phyloP scores from a whole-genome alignment of 2,113 vertebrate species.

The Petaurus breviceps region DNA sequence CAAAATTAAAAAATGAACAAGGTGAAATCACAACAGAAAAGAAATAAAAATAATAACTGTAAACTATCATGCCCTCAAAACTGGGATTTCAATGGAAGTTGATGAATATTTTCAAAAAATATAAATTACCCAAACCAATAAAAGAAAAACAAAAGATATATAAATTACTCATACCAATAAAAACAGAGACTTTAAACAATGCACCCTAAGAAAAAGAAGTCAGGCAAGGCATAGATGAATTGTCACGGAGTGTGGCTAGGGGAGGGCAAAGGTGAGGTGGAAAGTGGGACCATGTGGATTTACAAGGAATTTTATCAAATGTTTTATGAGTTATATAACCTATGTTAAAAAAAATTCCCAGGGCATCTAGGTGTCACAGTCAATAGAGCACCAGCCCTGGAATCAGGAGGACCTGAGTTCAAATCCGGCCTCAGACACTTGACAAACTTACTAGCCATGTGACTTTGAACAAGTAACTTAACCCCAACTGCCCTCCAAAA shows the following conservation, averaged over 20 bases:
- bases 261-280: background rate
- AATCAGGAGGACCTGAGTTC: no score
- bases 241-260: background rate
- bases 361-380: no score
- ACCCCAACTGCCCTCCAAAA: no score
- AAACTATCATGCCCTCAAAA: background rate
- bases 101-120: background rate
- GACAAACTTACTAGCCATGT: no score
- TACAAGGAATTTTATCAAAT: background rate
- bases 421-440: no score
- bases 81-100: background rate
- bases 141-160: background rate
- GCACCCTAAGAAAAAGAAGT: background rate
- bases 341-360: background rate
- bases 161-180: background rate
- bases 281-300: background rate
- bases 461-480: no score
- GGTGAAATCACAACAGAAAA: background rate
- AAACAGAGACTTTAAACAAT: background rate
- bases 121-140: background rate
- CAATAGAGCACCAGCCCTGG: no score
- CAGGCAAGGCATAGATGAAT: background rate
- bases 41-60: background rate
- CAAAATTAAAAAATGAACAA: background rate
- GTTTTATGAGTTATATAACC: background rate